Percentiles rank a stretch among this genome's conserved stretches.
Conservation (phyloP, 2,113 vertebrate genomes). For the Antigone vipio region DNA sequence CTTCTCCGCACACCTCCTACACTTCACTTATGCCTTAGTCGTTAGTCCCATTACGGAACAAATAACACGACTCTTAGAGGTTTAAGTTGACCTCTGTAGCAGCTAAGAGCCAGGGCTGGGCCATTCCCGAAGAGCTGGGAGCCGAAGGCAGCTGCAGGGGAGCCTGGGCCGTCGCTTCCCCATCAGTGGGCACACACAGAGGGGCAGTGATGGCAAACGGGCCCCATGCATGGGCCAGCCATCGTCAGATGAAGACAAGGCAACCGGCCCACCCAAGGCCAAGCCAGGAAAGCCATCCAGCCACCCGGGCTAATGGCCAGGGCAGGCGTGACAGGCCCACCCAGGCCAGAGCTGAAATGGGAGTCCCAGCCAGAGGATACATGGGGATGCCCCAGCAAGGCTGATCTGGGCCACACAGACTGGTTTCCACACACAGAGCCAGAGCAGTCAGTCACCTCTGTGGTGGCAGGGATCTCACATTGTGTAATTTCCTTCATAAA, state of each 20-base stretch:
- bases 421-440: neutral
- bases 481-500: neutral
- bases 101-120: neutral
- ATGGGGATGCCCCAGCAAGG: neutral
- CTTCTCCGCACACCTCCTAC: neutral
- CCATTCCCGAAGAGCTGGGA: neutral
- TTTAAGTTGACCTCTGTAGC: neutral
- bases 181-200: fast-evolving
- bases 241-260: neutral
- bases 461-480: neutral
- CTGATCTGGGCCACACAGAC: too few relatives aligned
- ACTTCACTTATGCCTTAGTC: fast-evolving
- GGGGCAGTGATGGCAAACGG: neutral
- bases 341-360: neutral
- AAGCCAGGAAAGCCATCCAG: neutral
- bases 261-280: too few relatives aligned
- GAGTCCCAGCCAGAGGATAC: too few relatives aligned
- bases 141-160: fast-evolving
- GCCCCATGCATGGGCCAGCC: neutral
- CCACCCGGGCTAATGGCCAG: fast-evolving
- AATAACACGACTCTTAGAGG: neutral
- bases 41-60: neutral
- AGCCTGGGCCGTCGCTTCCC: fast-evolving
- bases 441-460: neutral
- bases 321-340: neutral